These are phyloP conservation scores for Pharmacophagus antenor DNA, from an alignment of 2,888 invertebrate species.

Conservation along the genomic window DNA sequence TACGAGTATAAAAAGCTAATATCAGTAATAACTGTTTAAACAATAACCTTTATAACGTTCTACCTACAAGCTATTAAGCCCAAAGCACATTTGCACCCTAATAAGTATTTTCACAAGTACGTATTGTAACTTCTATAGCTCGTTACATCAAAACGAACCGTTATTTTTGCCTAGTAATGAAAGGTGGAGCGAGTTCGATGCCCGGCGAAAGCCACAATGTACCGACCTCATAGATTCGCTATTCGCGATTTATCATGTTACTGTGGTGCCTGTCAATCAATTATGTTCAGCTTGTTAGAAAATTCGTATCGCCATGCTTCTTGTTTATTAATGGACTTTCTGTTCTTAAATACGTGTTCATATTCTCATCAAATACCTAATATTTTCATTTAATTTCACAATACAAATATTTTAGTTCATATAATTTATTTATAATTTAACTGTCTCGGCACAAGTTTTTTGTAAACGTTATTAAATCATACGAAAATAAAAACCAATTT, in stretches of 20 bases:
- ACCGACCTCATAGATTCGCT: constrained; percentile 68
- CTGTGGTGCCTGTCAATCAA: constrained; percentile 52
- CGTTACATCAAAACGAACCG: constrained; percentile 54
- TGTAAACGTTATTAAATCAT: neutral
- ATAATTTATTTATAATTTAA: neutral
- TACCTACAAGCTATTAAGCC: neutral
- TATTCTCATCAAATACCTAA: neutral
- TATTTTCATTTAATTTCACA: neutral
- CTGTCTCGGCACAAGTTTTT: neutral
- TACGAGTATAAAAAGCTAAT: no score
- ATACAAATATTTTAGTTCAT: neutral
- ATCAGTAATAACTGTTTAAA: no score
- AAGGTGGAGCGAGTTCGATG: constrained; percentile 67
- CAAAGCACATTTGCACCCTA: neutral
- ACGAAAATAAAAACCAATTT: neutral
- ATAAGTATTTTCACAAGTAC: constrained; percentile 10
- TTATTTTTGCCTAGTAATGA: constrained; percentile 68
- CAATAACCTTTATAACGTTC: neutral
- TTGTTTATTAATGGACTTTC: neutral
- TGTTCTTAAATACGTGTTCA: no score
- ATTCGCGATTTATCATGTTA: constrained; percentile 74
- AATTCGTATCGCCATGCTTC: neutral
- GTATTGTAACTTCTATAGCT: constrained; percentile 21
- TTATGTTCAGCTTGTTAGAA: constrained; percentile 31
- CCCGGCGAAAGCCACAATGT: constrained; percentile 67